phyloP scores from a whole-genome alignment of 2,888 invertebrate genomes.

The Drosophila anceps region DNA sequence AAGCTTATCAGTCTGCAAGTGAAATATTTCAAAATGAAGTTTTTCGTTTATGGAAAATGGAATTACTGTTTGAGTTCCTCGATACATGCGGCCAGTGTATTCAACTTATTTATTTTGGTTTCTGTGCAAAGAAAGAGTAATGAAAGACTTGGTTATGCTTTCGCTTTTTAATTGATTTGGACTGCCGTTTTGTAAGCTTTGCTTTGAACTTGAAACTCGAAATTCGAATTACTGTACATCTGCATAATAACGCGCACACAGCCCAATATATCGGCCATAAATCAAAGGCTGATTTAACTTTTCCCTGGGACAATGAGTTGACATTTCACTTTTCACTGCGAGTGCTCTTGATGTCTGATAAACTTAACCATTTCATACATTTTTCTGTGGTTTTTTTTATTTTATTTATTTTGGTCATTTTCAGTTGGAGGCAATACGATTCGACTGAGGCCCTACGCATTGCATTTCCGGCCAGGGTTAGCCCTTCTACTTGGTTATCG shows the following conservation, averaged over 20 bases:
- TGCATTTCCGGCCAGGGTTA: constrained; percentile 49
- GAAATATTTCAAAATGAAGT: background rate
- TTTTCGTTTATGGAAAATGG: background rate
- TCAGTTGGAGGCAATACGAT: constrained; percentile 21
- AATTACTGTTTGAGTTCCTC: background rate
- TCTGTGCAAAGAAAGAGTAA: constrained; percentile 28
- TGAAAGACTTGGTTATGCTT: constrained; percentile 24
- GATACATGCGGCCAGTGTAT: background rate
- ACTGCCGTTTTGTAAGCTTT: constrained; percentile 56
- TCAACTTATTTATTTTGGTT: background rate
- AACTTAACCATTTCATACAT: constrained; percentile 32
- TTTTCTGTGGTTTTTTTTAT: background rate
- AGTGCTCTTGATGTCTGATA: constrained; percentile 74
- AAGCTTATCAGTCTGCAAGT: background rate
- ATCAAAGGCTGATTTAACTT: constrained; percentile 68
- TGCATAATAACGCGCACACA: constrained; percentile 45
- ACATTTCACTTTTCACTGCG: constrained; percentile 72
- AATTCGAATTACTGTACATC: constrained; percentile 54
- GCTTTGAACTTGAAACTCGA: constrained; percentile 70
- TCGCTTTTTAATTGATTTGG: constrained; percentile 37
- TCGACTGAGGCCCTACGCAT: constrained; percentile 19
- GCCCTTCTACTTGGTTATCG: constrained; percentile 52
- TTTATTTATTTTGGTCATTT: constrained; percentile 40
- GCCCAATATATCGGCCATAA: constrained; percentile 57
- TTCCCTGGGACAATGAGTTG: constrained; percentile 68